Evolutionary conservation across 1,140 invertebrate species (phyloP), one percentile per base, ranked within the genome.

Genomic region (Cheumatopsyche charites): DNA sequence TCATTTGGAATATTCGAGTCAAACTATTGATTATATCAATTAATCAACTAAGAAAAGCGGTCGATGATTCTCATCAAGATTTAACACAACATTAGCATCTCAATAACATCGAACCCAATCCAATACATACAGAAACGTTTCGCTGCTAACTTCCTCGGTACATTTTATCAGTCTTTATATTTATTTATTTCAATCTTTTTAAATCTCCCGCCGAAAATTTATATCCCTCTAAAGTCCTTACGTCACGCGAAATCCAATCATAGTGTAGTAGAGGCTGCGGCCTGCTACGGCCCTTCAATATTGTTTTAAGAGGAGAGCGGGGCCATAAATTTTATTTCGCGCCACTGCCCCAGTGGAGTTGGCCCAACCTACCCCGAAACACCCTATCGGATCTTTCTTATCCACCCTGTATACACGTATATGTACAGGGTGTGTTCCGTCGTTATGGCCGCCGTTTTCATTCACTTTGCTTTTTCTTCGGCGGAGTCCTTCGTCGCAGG

Each of bases 181-280:
- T 36, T 36, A 36, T 36, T 36, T 36, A 36, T 36, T 36, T 36
- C 9, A 36, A 36, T 36, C 29, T 36, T 36, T 36, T 36, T 36
- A 36, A 42, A 41, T 29, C 43, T 26, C 45, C 13, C 26, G 58
- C 65, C 42, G 42, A 67, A 49, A 42, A 63, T 63, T 41, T 43
- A 63, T 63, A 42, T 75, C 52, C 66, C 66, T 68, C 58, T 58
- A 61, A 75, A 73, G 71, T 72, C 74, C 71, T 76, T 73, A 72
- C 75, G 72, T 73, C 75, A 76, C 69, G 70, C 58, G 42, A 66
- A 73, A 76, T 76, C 75, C 75, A 76, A 76, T 76, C 75, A 76
- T 76, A 75, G 67, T 67, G 69, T 68, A 73, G 63, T 52, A 55
- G 41, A 12, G 36, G 42, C 47, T 19, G n/a, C 61, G 70, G 45